Evolutionary conservation across 2,113 vertebrate species (phyloP).

Genomic region (Emberiza fucata): DNA sequence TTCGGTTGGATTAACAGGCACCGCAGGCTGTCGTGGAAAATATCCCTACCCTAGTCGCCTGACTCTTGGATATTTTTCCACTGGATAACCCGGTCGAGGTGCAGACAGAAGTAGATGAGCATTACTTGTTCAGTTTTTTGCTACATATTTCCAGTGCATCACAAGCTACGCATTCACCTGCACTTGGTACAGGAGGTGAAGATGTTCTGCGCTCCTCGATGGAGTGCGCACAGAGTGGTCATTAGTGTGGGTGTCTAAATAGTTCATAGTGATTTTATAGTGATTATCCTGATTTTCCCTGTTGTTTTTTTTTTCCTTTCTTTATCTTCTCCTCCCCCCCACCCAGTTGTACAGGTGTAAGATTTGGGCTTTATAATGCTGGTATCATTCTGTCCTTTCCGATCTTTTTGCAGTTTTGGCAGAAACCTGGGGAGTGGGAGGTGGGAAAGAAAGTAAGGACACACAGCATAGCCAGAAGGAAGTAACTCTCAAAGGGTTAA

Average conservation of each 20-base stretch:
- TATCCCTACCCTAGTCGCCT: rapidly evolving
- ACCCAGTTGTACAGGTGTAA: rapidly evolving
- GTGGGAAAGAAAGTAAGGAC: rapidly evolving
- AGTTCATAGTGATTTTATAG: rapidly evolving
- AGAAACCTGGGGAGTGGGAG: background rate
- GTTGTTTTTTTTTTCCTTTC: background rate
- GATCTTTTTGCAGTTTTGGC: background rate
- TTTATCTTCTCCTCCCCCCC: background rate
- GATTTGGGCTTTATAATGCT: background rate
- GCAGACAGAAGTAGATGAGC: rapidly evolving
- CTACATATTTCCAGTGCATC: background rate
- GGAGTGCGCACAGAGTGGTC: no score
- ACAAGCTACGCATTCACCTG: background rate
- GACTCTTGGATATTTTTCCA: rapidly evolving
- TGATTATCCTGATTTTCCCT: rapidly evolving
- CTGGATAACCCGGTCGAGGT: rapidly evolving
- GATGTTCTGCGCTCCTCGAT: rapidly evolving
- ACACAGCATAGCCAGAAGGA: background rate
- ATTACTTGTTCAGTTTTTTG: rapidly evolving
- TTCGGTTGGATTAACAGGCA: no score
- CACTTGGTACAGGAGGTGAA: background rate
- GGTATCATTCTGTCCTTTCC: rapidly evolving
- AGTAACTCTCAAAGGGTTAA: background rate
- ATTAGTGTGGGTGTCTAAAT: no score
- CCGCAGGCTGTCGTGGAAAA: rapidly evolving